Conservation (phyloP, 2,113 vertebrate species). For the Clarias magur region DNA sequence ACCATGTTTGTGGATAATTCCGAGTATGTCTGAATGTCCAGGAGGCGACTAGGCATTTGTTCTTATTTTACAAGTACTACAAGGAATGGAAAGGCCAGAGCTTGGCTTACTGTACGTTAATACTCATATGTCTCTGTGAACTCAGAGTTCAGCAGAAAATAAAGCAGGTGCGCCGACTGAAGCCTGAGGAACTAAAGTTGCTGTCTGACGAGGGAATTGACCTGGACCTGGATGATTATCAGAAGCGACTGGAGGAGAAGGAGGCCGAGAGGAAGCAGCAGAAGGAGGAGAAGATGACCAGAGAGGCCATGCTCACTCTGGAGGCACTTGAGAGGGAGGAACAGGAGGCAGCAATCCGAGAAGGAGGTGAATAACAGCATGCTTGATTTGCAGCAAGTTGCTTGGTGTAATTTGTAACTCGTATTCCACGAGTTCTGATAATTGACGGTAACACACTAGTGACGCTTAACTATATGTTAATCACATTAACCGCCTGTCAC, state of each 20-base stretch:
- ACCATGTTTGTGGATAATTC: neutral
- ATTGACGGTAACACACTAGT: no score
- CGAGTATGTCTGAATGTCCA: neutral
- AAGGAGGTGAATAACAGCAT: conserved; percentile 14
- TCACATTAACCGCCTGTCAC: no score
- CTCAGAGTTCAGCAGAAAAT: conserved; percentile 86
- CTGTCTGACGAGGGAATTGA: conserved; percentile 78
- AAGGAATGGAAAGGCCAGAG: neutral
- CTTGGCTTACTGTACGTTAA: neutral
- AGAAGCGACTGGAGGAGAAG: conserved; percentile 71
- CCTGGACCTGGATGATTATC: conserved; percentile 77
- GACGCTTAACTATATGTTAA: no score
- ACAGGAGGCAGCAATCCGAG: conserved; percentile 46
- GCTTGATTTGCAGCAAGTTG: neutral
- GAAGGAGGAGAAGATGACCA: conserved; percentile 71
- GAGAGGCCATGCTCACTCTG: conserved; percentile 71
- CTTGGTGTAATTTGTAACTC: no score
- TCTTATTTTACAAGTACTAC: neutral
- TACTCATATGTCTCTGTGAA: neutral
- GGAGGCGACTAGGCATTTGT: neutral
- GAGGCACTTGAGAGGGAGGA: conserved; percentile 75
- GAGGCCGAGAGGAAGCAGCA: conserved; percentile 75
- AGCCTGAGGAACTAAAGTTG: conserved; percentile 87
- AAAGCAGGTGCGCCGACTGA: conserved; percentile 84
- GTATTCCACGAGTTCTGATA: no score